Evolutionary conservation across 1,140 invertebrate species (phyloP), one percentile per base, ranked within the genome.

Genomic region (Drosophila lini): DNA sequence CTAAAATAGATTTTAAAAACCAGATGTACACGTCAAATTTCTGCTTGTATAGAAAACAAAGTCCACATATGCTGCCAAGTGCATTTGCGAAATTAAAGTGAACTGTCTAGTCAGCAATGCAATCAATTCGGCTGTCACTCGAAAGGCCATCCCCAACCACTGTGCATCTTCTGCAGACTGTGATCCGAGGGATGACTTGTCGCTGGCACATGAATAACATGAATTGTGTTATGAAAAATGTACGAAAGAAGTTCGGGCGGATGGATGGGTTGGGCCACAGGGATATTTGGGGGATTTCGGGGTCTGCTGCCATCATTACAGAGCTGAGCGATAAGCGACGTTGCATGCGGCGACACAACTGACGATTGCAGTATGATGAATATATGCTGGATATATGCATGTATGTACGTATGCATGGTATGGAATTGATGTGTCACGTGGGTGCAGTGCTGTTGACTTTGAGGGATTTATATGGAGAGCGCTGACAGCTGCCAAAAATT

Each of bases 381-480:
- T 83, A 55, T 53, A 32, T 36, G 28, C 28, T 32, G 31, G 28
- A 32, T 32, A 8, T n/a, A 45, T 45, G 6, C 19, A 19, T 19
- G 40, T 1, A 42, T 6, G 15, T 10, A 36, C n/a, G 19, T 32
- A 69, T 40, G 52, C 40, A 36, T 28, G 41, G 52, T 25, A 83
- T 73, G 84, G 84, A 88, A 88, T 89, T 89, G 85, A 89, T 90
- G 84, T 89, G 84, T 76, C 81, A 89, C 84, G 82, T 89, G 77
- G 78, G 74, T 78, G 77, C 78, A 84, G 74, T 84, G 84, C 45
- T 73, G 80, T 73, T 89, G 84, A 90, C 85, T 89, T 89, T 89
- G 85, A 89, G 74, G 80, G 84, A 89, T 89, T 89, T 90, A 90
- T 81, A 70, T 68, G 68, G 50, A 53, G 63, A 67, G 50, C 73